A percentile compares a stretch with the other conserved stretches of the same genome.
Conservation (phyloP, 2,888 invertebrate species). For the Perizoma affinitatum region DNA sequence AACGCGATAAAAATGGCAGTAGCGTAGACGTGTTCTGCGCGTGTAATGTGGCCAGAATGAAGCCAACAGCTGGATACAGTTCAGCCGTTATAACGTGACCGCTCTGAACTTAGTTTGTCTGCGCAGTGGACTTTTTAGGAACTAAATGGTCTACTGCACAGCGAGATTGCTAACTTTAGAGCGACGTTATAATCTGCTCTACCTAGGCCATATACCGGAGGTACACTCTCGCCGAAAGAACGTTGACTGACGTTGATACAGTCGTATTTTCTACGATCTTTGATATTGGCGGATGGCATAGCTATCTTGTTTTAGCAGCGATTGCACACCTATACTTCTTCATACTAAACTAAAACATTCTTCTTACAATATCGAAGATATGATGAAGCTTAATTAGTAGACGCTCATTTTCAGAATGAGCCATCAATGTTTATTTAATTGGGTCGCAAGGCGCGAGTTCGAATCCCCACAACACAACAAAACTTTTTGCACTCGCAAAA, state of each 20-base stretch:
- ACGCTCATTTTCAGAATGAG: slow-evolving; percentile 3
- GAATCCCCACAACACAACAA: not conserved
- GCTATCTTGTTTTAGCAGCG: slow-evolving; percentile 13
- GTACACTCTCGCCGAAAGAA: slow-evolving; percentile 1
- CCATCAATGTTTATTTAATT: not conserved
- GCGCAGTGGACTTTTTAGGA: too few species aligned
- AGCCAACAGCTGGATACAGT: slow-evolving; percentile 8
- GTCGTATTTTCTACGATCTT: not conserved
- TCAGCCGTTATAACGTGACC: too few species aligned
- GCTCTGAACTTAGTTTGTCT: too few species aligned
- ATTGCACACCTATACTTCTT: slow-evolving; percentile 13
- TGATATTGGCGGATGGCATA: slow-evolving; percentile 7
- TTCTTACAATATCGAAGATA: slow-evolving; percentile 7
- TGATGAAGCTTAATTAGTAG: slow-evolving; percentile 6
- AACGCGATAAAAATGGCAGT: slow-evolving; percentile 30
- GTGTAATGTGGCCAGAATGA: slow-evolving; percentile 23
- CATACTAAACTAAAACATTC: slow-evolving; percentile 22
- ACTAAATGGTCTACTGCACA: too few species aligned
- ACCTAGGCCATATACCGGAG: not conserved
- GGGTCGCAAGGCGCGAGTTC: not conserved
- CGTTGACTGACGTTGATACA: not conserved
- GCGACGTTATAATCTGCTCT: too few species aligned
- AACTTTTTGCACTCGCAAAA: slow-evolving; percentile 18
- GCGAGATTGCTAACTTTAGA: too few species aligned
- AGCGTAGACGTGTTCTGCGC: slow-evolving; percentile 4